Percentiles rank a stretch among this genome's conserved stretches.
phyloP scores from a whole-genome alignment of 92 coral and sea anemone genomes.

The Zoanthus gigantus region DNA sequence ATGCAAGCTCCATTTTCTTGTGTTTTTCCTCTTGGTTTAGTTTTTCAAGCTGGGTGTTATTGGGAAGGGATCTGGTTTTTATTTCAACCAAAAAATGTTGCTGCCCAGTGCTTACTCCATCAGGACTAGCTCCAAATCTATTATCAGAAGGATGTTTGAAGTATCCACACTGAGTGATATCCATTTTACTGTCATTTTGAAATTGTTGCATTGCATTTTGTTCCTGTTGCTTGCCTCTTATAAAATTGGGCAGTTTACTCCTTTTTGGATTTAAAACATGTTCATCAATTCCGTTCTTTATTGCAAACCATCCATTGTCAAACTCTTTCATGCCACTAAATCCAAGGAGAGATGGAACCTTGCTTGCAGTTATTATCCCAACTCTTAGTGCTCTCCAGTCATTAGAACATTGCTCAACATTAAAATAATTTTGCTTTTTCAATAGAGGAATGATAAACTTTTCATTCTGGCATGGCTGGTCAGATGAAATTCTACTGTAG shows the following conservation, averaged over 20 bases:
- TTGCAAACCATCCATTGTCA: conserved; percentile 73
- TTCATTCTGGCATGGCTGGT: conserved; percentile 33
- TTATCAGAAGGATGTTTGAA: conserved; percentile 50
- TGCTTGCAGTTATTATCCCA: conserved; percentile 67
- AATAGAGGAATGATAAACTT: conserved; percentile 22
- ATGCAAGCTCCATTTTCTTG: conserved; percentile 44
- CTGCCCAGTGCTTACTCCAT: conserved; percentile 54
- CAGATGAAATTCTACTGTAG: conserved; percentile 40
- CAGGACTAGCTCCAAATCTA: conserved; percentile 58
- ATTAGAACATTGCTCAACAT: conserved; percentile 47
- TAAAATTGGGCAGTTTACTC: conserved; percentile 45
- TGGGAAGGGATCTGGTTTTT: conserved; percentile 37
- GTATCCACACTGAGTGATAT: conserved; percentile 43
- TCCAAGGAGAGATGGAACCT: conserved; percentile 61
- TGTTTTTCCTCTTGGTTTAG: conserved; percentile 29
- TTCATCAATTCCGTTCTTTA: conserved; percentile 57
- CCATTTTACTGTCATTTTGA: conserved; percentile 39
- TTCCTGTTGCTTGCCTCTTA: conserved; percentile 52
- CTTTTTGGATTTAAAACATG: conserved; percentile 44
- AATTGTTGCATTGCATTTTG: conserved; percentile 38
- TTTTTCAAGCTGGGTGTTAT: conserved; percentile 34
- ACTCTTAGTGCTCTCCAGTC: conserved; percentile 57
- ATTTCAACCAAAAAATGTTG: conserved; percentile 30
- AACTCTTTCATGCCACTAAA: conserved; percentile 47
- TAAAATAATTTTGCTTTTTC: conserved; percentile 30